These are phyloP conservation scores for Megalops cyprinoides DNA, from an alignment of 2,797 vertebrate genomes.

Conservation along the genomic window DNA sequence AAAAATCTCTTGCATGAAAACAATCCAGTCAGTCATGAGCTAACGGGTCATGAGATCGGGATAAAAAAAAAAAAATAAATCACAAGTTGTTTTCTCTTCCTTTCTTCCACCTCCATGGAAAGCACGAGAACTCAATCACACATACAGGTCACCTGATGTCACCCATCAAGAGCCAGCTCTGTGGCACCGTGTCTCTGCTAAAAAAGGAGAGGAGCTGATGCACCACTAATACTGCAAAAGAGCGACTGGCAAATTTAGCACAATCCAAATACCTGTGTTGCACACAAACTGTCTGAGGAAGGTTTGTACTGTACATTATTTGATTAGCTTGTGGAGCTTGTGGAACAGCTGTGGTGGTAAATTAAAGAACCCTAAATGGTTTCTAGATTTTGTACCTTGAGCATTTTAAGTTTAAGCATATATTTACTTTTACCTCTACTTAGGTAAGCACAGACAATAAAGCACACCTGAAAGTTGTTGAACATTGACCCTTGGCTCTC, in stretches of 20 bases:
- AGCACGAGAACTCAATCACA: constrained; percentile 61
- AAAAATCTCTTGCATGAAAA: constrained; percentile 22
- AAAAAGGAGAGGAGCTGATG: no score
- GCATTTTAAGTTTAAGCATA: not conserved
- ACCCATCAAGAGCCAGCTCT: not conserved
- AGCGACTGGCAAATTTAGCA: no score
- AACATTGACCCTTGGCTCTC: no score
- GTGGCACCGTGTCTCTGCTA: not conserved
- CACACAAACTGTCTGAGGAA: not conserved
- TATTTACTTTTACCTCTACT: not conserved
- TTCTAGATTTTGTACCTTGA: not conserved
- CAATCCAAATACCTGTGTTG: no score
- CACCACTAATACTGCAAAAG: no score
- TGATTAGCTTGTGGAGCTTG: not conserved
- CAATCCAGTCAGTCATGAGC: constrained; percentile 53
- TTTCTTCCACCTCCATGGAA: constrained; percentile 39
- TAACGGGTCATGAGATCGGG: constrained; percentile 54
- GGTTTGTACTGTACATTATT: not conserved
- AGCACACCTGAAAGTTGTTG: no score
- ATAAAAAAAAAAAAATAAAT: constrained; percentile 50
- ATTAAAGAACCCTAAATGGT: not conserved
- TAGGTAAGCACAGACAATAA: no score
- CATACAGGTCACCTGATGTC: constrained; percentile 53
- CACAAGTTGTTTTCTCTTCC: constrained; percentile 43
- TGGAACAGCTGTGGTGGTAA: not conserved